Base-by-base conservation (phyloP, 2,797 vertebrate genomes). In the Diceros bicornis region DNA sequence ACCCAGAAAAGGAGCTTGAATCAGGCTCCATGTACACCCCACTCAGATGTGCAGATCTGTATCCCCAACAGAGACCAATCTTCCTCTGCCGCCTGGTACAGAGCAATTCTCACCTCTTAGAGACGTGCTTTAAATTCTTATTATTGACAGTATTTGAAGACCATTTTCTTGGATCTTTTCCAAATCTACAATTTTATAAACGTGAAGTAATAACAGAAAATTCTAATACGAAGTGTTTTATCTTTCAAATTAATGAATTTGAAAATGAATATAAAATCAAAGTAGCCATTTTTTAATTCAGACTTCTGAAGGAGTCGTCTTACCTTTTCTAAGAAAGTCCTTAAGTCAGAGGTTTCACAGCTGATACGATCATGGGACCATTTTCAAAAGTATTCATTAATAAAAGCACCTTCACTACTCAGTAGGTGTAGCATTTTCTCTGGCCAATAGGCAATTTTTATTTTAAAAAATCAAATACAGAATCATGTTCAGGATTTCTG, bases 71-170 rank as follows among this genome's bases (percentile, higher is more conserved):
- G 79, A 86, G 41, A 68, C 7, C 55, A 52, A 83, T 83, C 4
- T 41, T 57, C 3, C 14, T 66, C 11, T 85, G 20, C 4, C 9
- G 55, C 37, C 8, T 37, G 21, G 23, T 23, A 66, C 21, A 50
- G 2, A 66, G 25, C 44, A 64, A 21, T 83, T 90, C 7, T 82
- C 59, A 86, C 77, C 59, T 77, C 25, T 81, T 89, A 41, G 27
- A 86, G n/a, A 96, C 29, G 62, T 55, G 23, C 16, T 79, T 94
- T 66, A 44, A 88, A 68, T 66, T 79, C 18, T 77, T 83, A 77
- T 83, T 75, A 75, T 62, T 77, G 11, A 81, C 34, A 91, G 47
- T 13, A 47, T 71, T 83, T 83, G 44, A 68, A 87, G 16, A 93
- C 62, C 71, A 50, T 83, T 82, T 77, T 62, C 62, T 83, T 64